Base-by-base conservation (phyloP, 2,888 invertebrate genomes). In the Netelia melanura region DNA sequence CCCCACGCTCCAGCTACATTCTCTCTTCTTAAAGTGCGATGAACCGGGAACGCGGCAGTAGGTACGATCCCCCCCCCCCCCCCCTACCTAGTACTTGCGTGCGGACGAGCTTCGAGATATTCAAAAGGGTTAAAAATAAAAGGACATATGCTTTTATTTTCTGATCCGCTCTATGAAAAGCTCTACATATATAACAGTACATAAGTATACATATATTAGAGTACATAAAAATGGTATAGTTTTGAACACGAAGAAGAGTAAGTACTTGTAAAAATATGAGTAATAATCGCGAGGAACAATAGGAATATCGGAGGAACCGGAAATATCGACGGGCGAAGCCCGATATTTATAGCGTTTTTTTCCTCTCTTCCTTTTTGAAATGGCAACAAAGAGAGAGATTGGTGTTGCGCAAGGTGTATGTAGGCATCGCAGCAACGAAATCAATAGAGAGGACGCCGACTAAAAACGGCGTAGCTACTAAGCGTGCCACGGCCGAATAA, bases 71-170 rank as follows among this genome's bases (percentile, higher is more conserved):
- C 1, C 21, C 21, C 21, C 21, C 21, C 21, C 21, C 0, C 1
- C 0, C 1, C 0, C 21, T 21, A 21, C 21, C 21, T 21, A 21
- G 21, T 21, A 21, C 21, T 21, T 21, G 21, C 21, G 21, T 21
- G 48, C 48, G 14, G 14, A 68, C 25, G n/a, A 52, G n/a, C 6
- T 52, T 62, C 44, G 10, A 58, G 11, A 71, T 30, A 71, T 58
- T 70, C 81, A 23, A 30, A 38, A 43, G 75, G 43, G 61, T 81
- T 68, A 75, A 81, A 81, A 75, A 81, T 81, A 81, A 75, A 70
- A 68, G 9, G 38, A 61, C 67, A 48, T 3, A 25, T 48, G 74
- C 68, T 72, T 61, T 81, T 68, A 23, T 52, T 48, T 70, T 78
- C 30, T 11, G 10, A 10, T 0, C 43, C 56, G 43, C 30, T 52